phyloP scores from a whole-genome alignment of 2,888 invertebrate species.

The Electrophaes corylata region DNA sequence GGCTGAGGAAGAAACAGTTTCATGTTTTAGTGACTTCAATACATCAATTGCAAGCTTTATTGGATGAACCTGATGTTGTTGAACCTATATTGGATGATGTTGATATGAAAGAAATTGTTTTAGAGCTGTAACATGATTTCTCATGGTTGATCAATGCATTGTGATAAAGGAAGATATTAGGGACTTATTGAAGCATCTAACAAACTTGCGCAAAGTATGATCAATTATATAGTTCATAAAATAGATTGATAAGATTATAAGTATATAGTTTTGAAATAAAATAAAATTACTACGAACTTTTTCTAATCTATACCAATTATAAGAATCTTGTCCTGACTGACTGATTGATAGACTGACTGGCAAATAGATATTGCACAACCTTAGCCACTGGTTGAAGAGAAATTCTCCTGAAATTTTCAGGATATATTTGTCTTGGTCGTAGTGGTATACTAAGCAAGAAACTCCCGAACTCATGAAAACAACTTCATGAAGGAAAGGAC shows the following conservation, averaged over 20 bases:
- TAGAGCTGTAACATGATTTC: constrained; percentile 39
- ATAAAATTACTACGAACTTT: not conserved
- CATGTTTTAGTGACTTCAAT: constrained; percentile 94
- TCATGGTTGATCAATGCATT: not conserved
- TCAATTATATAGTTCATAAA: not conserved
- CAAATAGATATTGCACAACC: too few relatives aligned
- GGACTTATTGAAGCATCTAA: not conserved
- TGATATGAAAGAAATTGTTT: constrained; percentile 67
- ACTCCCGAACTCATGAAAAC: too few relatives aligned
- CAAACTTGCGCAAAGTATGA: not conserved
- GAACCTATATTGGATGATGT: constrained; percentile 68
- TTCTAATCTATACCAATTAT: too few relatives aligned
- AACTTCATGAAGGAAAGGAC: too few relatives aligned
- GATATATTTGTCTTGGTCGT: too few relatives aligned
- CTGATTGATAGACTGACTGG: too few relatives aligned
- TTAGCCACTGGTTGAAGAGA: too few relatives aligned
- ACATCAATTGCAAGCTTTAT: constrained; percentile 91
- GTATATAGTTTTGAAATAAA: not conserved
- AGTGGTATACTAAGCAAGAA: too few relatives aligned
- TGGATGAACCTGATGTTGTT: constrained; percentile 88
- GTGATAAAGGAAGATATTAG: not conserved
- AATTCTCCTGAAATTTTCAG: too few relatives aligned
- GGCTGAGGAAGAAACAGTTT: constrained; percentile 94
- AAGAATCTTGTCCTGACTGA: too few relatives aligned
- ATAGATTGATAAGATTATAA: not conserved